Evolutionary conservation across 2,797 vertebrate species (phyloP).

Genomic region (Hozukius guyotensis): DNA sequence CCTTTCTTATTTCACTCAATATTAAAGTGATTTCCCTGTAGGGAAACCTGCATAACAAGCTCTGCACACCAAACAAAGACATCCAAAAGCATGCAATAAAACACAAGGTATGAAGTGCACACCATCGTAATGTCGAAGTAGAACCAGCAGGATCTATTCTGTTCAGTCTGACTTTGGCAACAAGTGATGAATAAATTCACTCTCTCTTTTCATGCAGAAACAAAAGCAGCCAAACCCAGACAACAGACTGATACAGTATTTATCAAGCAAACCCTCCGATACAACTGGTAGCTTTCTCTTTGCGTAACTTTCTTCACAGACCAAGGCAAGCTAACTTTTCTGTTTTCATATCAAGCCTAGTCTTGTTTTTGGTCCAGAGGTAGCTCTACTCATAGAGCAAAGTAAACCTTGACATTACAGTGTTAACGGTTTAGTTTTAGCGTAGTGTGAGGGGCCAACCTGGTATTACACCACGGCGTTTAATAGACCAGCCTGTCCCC

Average conservation of each 20-base stretch:
- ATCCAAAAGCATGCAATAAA: conserved; percentile 33
- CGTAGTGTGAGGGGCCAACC: background rate
- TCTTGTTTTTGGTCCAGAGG: background rate
- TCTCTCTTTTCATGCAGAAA: background rate
- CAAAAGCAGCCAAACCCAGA: background rate
- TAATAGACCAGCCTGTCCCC: too few relatives aligned
- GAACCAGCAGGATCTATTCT: conserved; percentile 13
- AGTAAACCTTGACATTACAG: background rate
- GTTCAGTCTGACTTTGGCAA: background rate
- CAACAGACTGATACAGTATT: background rate
- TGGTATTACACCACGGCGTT: too few relatives aligned
- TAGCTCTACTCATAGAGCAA: background rate
- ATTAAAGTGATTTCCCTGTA: conserved; percentile 48
- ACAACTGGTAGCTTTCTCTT: background rate
- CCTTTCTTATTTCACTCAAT: conserved; percentile 42
- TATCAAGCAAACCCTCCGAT: background rate
- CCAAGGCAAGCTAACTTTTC: background rate
- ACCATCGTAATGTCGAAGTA: background rate
- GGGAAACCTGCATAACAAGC: conserved; percentile 9
- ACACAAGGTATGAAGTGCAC: conserved; percentile 9
- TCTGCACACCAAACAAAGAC: conserved; percentile 7
- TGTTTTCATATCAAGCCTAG: background rate
- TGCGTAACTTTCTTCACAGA: background rate
- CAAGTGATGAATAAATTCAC: conserved; percentile 12
- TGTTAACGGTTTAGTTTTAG: background rate